Percentiles rank a stretch among this genome's conserved stretches.
phyloP scores from a whole-genome alignment of 1,140 invertebrate species.

The Drosophila neocordata region DNA sequence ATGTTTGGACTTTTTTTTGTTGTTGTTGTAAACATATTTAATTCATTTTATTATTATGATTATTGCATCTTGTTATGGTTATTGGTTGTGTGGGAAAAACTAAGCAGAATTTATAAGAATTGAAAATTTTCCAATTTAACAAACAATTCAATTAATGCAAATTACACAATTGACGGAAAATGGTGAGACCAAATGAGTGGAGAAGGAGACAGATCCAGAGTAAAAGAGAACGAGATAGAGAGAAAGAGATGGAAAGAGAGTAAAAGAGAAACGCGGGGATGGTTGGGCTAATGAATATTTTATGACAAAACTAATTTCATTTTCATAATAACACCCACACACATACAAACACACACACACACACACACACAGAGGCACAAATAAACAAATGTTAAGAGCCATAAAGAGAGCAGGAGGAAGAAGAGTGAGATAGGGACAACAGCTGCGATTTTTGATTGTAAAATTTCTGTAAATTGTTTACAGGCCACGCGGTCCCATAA shows the following conservation, averaged over 20 bases:
- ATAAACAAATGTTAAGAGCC: neutral
- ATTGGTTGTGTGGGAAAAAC: conserved; percentile 43
- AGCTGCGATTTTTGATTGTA: conserved; percentile 45
- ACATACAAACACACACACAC: conserved; percentile 28
- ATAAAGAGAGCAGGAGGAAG: conserved; percentile 1
- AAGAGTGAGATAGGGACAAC: conserved; percentile 1
- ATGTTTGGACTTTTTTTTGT: conserved; percentile 26
- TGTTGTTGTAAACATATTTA: conserved; percentile 69
- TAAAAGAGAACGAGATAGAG: neutral
- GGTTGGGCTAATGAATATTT: conserved; percentile 68
- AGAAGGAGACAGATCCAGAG: neutral
- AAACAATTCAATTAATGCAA: conserved; percentile 80
- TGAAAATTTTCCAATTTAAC: conserved; percentile 74
- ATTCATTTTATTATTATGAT: conserved; percentile 78
- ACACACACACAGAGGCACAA: conserved; percentile 10
- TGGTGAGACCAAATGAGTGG: conserved; percentile 21
- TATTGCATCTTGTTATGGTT: conserved; percentile 63
- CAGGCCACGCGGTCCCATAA: conserved; percentile 47
- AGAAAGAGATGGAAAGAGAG: neutral
- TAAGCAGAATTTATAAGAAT: conserved; percentile 59
- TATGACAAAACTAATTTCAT: conserved; percentile 77
- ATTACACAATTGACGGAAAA: conserved; percentile 50
- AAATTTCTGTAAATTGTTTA: conserved; percentile 53
- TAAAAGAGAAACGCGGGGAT: neutral
- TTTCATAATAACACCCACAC: conserved; percentile 57